Conservation (phyloP, 1,140 invertebrate species). For the Ephestia elutella region DNA sequence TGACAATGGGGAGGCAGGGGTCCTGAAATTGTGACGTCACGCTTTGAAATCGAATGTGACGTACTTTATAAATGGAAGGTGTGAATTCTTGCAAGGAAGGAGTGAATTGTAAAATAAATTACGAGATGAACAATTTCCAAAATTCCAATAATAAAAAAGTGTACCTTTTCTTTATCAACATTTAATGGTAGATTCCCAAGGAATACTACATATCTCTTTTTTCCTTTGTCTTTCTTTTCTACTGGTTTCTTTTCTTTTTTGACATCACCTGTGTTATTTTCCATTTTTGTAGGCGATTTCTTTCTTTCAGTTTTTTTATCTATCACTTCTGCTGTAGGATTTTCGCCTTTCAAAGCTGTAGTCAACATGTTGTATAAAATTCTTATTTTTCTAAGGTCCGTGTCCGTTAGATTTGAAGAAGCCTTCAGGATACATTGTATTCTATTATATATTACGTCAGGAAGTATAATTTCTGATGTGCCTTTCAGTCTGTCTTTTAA, state of each 20-base stretch:
- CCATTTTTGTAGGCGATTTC: conserved; percentile 7
- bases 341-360: conserved; percentile 24
- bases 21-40: no score
- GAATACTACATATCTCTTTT: conserved; percentile 66
- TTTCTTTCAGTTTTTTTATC: conserved; percentile 15
- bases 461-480: conserved; percentile 32
- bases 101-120: no score
- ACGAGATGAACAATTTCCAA: no score
- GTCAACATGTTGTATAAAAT: conserved; percentile 64
- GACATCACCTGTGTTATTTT: conserved; percentile 11
- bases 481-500: conserved; percentile 43
- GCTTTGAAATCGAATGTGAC: no score
- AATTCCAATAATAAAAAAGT: neutral
- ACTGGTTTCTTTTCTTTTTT: conserved; percentile 17
- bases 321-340: conserved; percentile 14
- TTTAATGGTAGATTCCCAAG: conserved; percentile 54
- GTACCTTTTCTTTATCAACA: conserved; percentile 50
- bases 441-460: conserved; percentile 48
- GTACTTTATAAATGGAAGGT: no score
- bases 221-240: conserved; percentile 41
- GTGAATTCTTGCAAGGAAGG: no score
- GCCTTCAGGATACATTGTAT: conserved; percentile 44
- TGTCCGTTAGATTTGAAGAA: conserved; percentile 30
- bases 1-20: no score
- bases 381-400: conserved; percentile 49